A percentile compares a stretch with the other conserved stretches of the same genome.
These are phyloP conservation scores for Dione juno DNA, from an alignment of 2,888 invertebrate genomes.

Conservation along the genomic window DNA sequence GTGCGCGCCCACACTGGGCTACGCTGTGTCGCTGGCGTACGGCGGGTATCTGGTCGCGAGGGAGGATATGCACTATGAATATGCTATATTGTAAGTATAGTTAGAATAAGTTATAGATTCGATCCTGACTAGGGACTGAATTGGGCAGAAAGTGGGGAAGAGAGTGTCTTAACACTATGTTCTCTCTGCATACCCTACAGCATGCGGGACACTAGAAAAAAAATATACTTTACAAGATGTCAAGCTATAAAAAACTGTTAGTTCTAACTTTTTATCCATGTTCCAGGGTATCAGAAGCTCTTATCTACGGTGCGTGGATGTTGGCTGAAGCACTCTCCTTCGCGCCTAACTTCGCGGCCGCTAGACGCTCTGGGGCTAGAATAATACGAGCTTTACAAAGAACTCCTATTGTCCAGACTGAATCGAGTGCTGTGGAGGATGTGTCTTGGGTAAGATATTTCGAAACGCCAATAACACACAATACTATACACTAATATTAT, in stretches of 20 bases:
- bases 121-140: no score
- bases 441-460: slow-evolving; percentile 62
- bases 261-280: no score
- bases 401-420: slow-evolving; percentile 69
- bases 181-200: no score
- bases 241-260: no score
- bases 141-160: no score
- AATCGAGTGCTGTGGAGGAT: slow-evolving; percentile 55
- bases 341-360: slow-evolving; percentile 89
- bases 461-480: no score
- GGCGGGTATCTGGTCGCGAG: slow-evolving; percentile 87
- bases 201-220: no score
- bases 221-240: no score
- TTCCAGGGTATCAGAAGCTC: slow-evolving; percentile 87
- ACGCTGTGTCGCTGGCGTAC: slow-evolving; percentile 87
- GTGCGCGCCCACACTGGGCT: slow-evolving; percentile 87
- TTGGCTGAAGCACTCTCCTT: slow-evolving; percentile 90
- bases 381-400: slow-evolving; percentile 82
- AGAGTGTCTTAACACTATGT: no score
- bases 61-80: slow-evolving; percentile 84
- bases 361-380: slow-evolving; percentile 86
- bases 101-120: no score
- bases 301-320: slow-evolving; percentile 92
- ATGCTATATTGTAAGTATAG: slow-evolving; percentile 86
- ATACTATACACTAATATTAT: no score